Conservation (phyloP, 2,888 invertebrate species). For the Dromius quadrimaculatus region DNA sequence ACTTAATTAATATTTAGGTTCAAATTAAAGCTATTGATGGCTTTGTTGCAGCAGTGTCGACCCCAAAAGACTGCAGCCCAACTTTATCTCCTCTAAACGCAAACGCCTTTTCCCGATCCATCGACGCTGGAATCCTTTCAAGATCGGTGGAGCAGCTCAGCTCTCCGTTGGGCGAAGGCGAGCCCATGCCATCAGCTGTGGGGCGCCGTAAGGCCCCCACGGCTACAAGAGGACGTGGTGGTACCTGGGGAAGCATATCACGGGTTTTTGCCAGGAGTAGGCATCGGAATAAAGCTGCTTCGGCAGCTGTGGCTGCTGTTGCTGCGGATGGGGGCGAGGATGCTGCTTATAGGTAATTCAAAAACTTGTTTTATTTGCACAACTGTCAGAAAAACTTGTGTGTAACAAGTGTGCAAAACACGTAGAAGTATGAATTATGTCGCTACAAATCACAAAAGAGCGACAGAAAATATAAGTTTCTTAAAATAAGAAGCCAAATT, state of each 20-base stretch:
- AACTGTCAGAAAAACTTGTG: too few relatives aligned
- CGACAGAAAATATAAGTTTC: too few relatives aligned
- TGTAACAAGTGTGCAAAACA: too few relatives aligned
- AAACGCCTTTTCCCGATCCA: slow-evolving; percentile 81
- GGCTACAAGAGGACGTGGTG: slow-evolving; percentile 74
- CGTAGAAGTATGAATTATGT: too few relatives aligned
- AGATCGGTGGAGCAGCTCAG: slow-evolving; percentile 87
- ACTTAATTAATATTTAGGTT: too few relatives aligned
- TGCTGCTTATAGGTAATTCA: slow-evolving; percentile 42
- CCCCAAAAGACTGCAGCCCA: slow-evolving; percentile 87
- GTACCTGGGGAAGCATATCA: slow-evolving; percentile 92
- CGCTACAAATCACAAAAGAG: too few relatives aligned
- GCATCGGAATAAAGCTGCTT: slow-evolving; percentile 79
- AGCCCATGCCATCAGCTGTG: slow-evolving; percentile 71
- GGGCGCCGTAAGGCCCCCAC: slow-evolving; percentile 63
- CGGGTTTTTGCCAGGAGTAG: slow-evolving; percentile 89
- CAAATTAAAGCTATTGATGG: too few relatives aligned
- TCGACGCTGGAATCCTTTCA: slow-evolving; percentile 76
- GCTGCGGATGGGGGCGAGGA: slow-evolving; percentile 58
- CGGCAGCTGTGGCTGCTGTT: slow-evolving; percentile 64
- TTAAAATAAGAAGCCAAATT: too few relatives aligned
- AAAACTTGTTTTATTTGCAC: too few relatives aligned
- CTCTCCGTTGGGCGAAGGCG: slow-evolving; percentile 77
- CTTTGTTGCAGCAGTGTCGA: slow-evolving; percentile 72
- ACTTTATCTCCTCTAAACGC: slow-evolving; percentile 84